Evolutionary conservation across 2,888 invertebrate genomes (phyloP).

Genomic region (Drosophila birchii): DNA sequence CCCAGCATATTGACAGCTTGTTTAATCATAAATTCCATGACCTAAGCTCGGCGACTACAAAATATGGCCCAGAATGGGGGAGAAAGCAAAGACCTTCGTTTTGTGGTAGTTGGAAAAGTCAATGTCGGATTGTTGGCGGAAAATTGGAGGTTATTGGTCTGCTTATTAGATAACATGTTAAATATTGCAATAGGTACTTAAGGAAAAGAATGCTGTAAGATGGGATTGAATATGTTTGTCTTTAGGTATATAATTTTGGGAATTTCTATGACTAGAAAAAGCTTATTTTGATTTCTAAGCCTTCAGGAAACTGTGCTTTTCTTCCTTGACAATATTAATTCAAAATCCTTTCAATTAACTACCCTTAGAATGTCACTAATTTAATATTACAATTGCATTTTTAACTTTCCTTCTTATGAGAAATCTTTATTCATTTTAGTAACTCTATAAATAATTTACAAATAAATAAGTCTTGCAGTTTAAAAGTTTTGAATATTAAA

Average conservation of each 20-base stretch:
- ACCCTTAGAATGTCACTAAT: no score
- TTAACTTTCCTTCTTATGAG: neutral
- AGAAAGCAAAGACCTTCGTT: neutral
- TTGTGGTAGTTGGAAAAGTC: neutral
- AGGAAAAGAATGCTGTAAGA: neutral
- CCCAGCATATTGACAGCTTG: constrained; percentile 65
- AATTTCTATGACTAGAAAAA: neutral
- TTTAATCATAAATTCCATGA: constrained; percentile 76
- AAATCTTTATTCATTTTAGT: neutral
- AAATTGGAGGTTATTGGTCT: constrained; percentile 16
- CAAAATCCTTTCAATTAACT: no score
- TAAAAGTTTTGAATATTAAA: neutral
- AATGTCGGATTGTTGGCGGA: neutral
- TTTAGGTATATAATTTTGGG: neutral
- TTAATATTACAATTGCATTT: neutral
- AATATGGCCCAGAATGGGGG: constrained; percentile 33
- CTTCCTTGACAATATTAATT: neutral
- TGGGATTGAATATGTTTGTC: neutral
- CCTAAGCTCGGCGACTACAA: constrained; percentile 54
- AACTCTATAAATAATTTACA: no score
- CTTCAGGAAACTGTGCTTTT: neutral
- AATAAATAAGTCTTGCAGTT: neutral
- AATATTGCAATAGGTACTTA: constrained; percentile 8
- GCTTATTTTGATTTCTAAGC: neutral
- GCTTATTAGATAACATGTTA: constrained; percentile 19